These are phyloP conservation scores for Psilanteris sp. DNA, from an alignment of 1,140 invertebrate genomes.

Conservation along the genomic window DNA sequence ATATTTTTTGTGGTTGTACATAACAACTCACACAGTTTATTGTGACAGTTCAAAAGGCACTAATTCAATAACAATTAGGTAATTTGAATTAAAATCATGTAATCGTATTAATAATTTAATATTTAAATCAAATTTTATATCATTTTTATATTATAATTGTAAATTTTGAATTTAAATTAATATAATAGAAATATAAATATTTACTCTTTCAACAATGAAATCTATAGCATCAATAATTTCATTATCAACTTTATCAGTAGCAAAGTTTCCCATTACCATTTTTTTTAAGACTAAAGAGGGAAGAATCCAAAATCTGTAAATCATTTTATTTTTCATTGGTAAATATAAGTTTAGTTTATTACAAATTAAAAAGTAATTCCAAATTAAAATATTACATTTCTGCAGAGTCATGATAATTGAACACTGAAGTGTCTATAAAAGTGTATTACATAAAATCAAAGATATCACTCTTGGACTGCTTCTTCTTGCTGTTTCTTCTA, in stretches of 20 bases:
- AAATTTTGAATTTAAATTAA: no score
- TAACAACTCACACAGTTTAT: slow-evolving; percentile 91
- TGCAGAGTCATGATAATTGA: slow-evolving; percentile 91
- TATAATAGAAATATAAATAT: slow-evolving; percentile 6
- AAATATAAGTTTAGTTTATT: no score
- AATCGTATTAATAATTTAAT: no score
- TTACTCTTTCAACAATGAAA: slow-evolving; percentile 94
- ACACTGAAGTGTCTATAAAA: slow-evolving; percentile 94
- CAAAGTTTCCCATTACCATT: slow-evolving; percentile 94
- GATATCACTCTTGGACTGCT: slow-evolving; percentile 90
- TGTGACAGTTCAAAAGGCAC: no score
- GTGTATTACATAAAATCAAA: slow-evolving; percentile 92
- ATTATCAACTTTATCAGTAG: slow-evolving; percentile 85
- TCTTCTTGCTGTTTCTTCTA: slow-evolving; percentile 87
- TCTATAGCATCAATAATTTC: slow-evolving; percentile 92
- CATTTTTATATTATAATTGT: no score
- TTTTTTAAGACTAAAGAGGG: slow-evolving; percentile 92
- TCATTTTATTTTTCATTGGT: no score
- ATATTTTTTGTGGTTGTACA: slow-evolving; percentile 88
- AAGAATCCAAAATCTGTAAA: slow-evolving; percentile 90
- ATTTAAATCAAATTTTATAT: no score
- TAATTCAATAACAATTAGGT: no score
- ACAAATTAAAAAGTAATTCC: no score
- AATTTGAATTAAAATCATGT: no score
- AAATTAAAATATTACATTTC: slow-evolving; percentile 87